These are phyloP conservation scores for Apis dorsata DNA, from an alignment of 1,140 invertebrate genomes.

Conservation along the genomic window DNA sequence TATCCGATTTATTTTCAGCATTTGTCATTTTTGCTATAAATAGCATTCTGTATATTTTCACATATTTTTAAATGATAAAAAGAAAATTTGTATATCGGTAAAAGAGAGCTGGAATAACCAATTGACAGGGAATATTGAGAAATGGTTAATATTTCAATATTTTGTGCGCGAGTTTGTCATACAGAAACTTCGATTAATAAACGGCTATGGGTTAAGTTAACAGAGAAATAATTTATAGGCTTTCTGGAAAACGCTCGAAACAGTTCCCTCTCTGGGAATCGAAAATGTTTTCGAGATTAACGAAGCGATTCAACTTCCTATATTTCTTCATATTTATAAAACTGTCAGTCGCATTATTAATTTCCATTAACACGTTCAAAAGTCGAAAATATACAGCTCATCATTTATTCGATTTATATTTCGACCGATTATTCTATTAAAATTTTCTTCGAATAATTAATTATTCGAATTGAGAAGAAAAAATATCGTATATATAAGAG, in stretches of 20 bases:
- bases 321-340: conserved; percentile 15
- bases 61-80: too few species aligned
- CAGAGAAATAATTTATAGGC: conserved; percentile 18
- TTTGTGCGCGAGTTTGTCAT: background rate
- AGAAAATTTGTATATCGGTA: too few species aligned
- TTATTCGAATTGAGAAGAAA: background rate
- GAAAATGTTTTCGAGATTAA: conserved; percentile 12
- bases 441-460: background rate
- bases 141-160: background rate
- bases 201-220: conserved; percentile 9
- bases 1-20: too few species aligned
- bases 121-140: background rate
- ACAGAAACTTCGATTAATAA: background rate
- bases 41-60: too few species aligned
- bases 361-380: background rate
- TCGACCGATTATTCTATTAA: background rate
- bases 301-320: conserved; percentile 4
- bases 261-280: background rate
- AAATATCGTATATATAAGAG: background rate
- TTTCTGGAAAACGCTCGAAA: background rate
- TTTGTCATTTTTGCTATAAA: too few species aligned
- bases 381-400: background rate
- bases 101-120: background rate
- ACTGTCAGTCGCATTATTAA: background rate
- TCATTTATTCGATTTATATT: background rate